A percentile compares a stretch with the other conserved stretches of the same genome.
Evolutionary conservation across 2,797 vertebrate genomes (phyloP).

Genomic region (Hypotaenidia philippensis): DNA sequence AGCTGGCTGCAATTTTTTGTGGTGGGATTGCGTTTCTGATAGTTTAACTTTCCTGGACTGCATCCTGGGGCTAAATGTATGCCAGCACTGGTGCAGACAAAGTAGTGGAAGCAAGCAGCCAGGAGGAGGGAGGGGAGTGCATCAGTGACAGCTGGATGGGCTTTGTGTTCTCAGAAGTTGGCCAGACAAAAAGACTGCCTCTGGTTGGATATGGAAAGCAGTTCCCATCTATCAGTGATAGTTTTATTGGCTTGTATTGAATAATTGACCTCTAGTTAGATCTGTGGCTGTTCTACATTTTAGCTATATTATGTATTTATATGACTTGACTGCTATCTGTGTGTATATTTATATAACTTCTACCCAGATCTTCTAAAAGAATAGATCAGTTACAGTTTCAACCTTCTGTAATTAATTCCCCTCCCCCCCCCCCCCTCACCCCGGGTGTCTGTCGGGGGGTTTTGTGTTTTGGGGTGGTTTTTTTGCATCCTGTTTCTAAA

Average conservation of each 20-base stretch:
- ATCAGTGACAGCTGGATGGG: neutral
- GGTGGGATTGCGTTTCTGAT: neutral
- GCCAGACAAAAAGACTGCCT: neutral
- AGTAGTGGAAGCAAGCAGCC: neutral
- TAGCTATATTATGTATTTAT: neutral
- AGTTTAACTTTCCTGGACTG: neutral
- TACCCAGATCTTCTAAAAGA: neutral
- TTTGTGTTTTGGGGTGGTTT: neutral
- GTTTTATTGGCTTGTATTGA: neutral
- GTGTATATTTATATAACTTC: neutral
- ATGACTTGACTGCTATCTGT: neutral
- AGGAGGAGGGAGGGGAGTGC: neutral
- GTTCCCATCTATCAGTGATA: neutral
- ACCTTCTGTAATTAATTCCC: neutral
- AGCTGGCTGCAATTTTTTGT: neutral
- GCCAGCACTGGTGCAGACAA: neutral
- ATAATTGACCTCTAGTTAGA: neutral
- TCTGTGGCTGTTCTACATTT: neutral
- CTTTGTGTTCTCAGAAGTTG: neutral
- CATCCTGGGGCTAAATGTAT: neutral
- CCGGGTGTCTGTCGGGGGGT: too few species aligned
- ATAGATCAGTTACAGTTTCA: neutral
- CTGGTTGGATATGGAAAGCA: neutral
- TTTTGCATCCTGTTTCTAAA: conserved; percentile 50
- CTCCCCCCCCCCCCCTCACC: too few species aligned